A percentile compares a stretch with the other conserved stretches of the same genome.
Evolutionary conservation across 92 coral and sea anemone species (phyloP).

Genomic region (Epizoanthus rinbou): DNA sequence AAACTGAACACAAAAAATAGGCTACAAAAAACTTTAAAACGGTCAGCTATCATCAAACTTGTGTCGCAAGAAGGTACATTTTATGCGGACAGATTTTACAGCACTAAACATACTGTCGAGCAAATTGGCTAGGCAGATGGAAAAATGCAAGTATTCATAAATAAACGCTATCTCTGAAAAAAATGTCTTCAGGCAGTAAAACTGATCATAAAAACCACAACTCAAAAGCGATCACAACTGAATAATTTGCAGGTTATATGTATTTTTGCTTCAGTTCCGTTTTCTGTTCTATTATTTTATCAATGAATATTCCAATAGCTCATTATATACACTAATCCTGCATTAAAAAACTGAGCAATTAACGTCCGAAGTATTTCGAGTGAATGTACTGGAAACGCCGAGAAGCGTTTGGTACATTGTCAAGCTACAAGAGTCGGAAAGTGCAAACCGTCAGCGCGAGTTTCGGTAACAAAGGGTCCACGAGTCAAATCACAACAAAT

Average conservation of each 20-base stretch:
- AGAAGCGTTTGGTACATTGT: conserved; percentile 1
- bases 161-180: not conserved
- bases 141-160: not conserved
- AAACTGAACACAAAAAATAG: no score
- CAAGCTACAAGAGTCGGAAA: not conserved
- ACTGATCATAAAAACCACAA: not conserved
- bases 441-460: conserved; percentile 8
- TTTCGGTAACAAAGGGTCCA: not conserved
- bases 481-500: not conserved
- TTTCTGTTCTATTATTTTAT: not conserved
- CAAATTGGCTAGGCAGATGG: not conserved
- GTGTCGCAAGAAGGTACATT: not conserved
- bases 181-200: conserved; percentile 21
- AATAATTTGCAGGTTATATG: not conserved
- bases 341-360: conserved; percentile 20
- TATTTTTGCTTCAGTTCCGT: not conserved
- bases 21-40: not conserved
- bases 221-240: not conserved
- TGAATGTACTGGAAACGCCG: conserved; percentile 1
- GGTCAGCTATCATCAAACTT: not conserved
- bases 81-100: not conserved
- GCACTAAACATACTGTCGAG: not conserved
- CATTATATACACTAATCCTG: not conserved
- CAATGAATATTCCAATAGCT: not conserved
- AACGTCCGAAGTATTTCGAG: not conserved